Base-by-base conservation (phyloP, 2,888 invertebrate species). In the Sialis lutaria region DNA sequence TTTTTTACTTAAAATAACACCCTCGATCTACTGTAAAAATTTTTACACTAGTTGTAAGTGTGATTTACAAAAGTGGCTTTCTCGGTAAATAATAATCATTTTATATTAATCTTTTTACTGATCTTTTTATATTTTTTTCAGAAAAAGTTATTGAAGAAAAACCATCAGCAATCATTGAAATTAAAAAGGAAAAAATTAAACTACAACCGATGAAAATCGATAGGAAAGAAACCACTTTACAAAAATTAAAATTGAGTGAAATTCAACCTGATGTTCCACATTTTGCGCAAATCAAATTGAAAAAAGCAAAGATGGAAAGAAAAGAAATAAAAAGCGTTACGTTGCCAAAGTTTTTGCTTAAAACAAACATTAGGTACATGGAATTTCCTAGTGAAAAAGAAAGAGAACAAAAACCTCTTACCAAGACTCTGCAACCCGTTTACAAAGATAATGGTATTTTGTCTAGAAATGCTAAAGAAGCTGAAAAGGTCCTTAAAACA, bases 251-350 rank as follows among this genome's bases (percentile, higher is more conserved):
- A 62, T 73, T 78, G 48, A 67, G 68, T 30, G 72, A 77, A 55
- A 22, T 22, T 22, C 22, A 22, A 22, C 71, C 73, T 37, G 67
- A 74, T 53, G 65, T 70, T 8, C 75, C 81, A 1, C 74, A 74
- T 48, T 75, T 79, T 54, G 74, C 75, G 48, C 72, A 77, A 61
- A 65, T 83, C 3, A 82, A 83, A 64, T 64, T 85, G 5, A 82
- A 57, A 42, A 64, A 63, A 52, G 58, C 62, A 6, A 63, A 61
- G 51, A 50, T 55, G n/a, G 52, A 55, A 41, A 59, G 58, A 48
- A 61, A 60, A 53, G 60, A 60, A 52, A 50, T 48, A 4, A 54
- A 56, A 46, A 49, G 49, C 45, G 56, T 51, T 1, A 58, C 56
- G 52, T 62, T 83, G 47, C 82, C 80, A 1, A 81, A 79, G 60